Conservation (phyloP, 1,140 invertebrate genomes). For the Scaptomyza montana region DNA sequence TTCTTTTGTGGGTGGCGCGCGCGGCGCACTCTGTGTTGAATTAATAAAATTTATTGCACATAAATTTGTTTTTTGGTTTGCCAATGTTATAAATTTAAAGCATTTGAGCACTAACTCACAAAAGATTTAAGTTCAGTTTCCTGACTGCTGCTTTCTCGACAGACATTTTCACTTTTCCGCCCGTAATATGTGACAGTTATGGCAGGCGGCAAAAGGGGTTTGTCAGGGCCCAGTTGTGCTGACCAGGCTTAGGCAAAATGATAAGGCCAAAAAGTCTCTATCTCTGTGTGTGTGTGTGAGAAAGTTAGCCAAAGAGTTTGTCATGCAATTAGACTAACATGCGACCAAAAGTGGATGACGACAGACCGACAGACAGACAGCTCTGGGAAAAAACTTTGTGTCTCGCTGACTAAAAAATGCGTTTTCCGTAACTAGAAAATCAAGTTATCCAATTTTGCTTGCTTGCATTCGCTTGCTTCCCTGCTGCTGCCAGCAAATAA, state of each 20-base stretch:
- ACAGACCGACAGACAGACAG: constrained; percentile 2
- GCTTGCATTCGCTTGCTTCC: neutral
- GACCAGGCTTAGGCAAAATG: constrained; percentile 13
- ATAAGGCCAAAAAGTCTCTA: constrained; percentile 32
- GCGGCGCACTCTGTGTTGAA: no score
- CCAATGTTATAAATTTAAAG: no score
- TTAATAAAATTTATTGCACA: constrained; percentile 2
- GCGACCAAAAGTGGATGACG: constrained; percentile 47
- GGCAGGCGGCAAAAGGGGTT: neutral
- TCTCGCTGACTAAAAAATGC: constrained; percentile 7
- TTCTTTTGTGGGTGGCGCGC: neutral
- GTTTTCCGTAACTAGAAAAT: constrained; percentile 50
- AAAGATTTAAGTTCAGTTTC: constrained; percentile 18
- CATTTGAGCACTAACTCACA: neutral
- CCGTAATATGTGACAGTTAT: constrained; percentile 41
- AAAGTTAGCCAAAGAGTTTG: constrained; percentile 49
- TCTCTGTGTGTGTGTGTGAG: constrained; percentile 17
- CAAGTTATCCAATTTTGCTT: constrained; percentile 49
- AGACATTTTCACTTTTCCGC: constrained; percentile 43
- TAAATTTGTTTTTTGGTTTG: neutral
- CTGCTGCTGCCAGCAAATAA: constrained; percentile 28
- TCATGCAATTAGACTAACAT: constrained; percentile 57
- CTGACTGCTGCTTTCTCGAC: constrained; percentile 33
- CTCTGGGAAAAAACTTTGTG: constrained; percentile 31
- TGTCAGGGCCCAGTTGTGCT: constrained; percentile 4